Base-by-base conservation (phyloP, 2,797 vertebrate species). In the Meriones psammophilus region DNA sequence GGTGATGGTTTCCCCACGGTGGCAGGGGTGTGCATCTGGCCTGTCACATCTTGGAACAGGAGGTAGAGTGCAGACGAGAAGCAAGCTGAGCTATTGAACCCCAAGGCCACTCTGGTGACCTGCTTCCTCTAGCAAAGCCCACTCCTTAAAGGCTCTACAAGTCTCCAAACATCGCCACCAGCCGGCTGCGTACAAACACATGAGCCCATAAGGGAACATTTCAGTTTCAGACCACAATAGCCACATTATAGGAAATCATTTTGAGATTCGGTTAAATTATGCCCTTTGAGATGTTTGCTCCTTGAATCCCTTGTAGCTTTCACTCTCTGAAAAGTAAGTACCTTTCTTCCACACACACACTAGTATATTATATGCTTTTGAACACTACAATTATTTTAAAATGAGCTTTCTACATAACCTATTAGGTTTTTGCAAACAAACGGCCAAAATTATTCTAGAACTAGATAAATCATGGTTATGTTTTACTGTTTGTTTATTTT, bases 261-360 rank as follows among this genome's bases (percentile, higher is more conserved):
- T 69, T 28, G 42, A 80, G 84, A 84, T 71, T 84, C 26, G 39
- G 1, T 83, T 68, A 58, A 50, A 76, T 28, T 71, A 7, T 73
- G 24, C 33, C 8, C 17, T 95, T n/a, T 68, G 39, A 94, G 15
- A 81, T 86, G 56, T 68, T 0, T 46, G 54, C 22, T 42, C 9
- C 46, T 24, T 24, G 30, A 88, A 39, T 2, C 54, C 46, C n/a
- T 80, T 5, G 36, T 54, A 30, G 3, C 8, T 77, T 68, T 87
- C 69, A 54, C 71, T 94, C 42, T n/a, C 68, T 96, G 54, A 76
- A 89, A 88, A 79, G 8, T 88, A 62, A 94, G 46, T 5, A 28
- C 26, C 18, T 2, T 24, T 8, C 42, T 14, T 39, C 33, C 2
- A 77, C 20, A 66, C 20, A 66, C 13, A 83, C 36, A 62, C n/a